Evolutionary conservation across 1,140 invertebrate species (phyloP).

Genomic region (Coptotermes formosanus): DNA sequence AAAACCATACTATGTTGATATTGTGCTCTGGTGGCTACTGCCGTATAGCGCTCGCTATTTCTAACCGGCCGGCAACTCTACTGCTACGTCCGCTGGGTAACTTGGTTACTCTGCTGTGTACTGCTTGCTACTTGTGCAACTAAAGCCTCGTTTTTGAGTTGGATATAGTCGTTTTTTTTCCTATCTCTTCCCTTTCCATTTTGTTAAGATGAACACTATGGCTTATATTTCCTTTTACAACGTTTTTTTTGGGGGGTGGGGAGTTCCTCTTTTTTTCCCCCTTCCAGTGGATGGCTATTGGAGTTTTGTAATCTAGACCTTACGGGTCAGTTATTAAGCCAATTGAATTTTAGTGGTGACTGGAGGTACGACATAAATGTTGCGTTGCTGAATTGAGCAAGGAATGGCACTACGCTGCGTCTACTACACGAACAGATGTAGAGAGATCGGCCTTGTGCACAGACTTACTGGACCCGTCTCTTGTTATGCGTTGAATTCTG

Average conservation of each 20-base stretch:
- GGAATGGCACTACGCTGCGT: not conserved
- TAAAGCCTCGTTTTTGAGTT: not conserved
- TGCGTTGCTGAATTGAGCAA: not conserved
- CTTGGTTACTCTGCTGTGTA: conserved; percentile 2
- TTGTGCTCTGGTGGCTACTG: conserved; percentile 25
- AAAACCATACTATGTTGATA: conserved; percentile 34
- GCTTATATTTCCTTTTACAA: not conserved
- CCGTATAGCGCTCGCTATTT: conserved; percentile 5
- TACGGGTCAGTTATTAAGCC: conserved; percentile 4
- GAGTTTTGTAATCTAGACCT: conserved; percentile 12
- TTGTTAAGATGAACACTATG: conserved; percentile 1
- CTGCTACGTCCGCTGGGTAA: not conserved
- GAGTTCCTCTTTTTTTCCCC: not conserved
- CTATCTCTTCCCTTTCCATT: not conserved
- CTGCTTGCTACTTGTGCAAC: conserved; percentile 4
- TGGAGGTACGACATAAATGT: not conserved
- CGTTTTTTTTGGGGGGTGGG: not conserved
- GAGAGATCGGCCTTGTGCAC: not conserved
- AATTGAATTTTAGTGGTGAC: conserved; percentile 8
- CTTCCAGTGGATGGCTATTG: not conserved
- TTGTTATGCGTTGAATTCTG: not conserved
- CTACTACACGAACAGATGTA: not conserved
- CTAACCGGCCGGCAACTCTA: conserved; percentile 9
- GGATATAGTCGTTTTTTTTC: conserved; percentile 2
- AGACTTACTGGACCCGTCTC: not conserved